Evolutionary conservation across 2,888 invertebrate genomes (phyloP).

Genomic region (Zaprionus bogoriensis): DNA sequence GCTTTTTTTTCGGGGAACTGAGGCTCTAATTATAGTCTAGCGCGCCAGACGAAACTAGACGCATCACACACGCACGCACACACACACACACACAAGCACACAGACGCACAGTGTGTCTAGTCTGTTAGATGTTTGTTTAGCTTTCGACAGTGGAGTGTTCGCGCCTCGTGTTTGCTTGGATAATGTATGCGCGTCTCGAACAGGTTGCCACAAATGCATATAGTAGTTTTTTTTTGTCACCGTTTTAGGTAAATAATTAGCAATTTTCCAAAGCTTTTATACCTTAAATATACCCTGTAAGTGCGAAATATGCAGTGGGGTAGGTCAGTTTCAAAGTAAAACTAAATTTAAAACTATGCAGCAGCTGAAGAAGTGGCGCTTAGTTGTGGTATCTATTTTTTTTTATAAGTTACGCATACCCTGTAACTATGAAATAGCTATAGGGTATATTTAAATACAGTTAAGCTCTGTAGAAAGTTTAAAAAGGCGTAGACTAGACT

Average conservation of each 20-base stretch:
- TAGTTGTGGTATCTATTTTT: too few species aligned
- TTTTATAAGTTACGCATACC: not conserved
- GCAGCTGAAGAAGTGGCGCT: too few species aligned
- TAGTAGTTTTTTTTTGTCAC: conserved; percentile 1
- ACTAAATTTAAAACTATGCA: too few species aligned
- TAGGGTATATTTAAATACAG: not conserved
- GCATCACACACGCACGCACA: not conserved
- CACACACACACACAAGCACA: not conserved
- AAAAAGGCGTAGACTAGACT: not conserved
- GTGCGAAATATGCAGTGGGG: not conserved
- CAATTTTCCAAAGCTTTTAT: conserved; percentile 10
- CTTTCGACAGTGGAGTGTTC: conserved; percentile 21
- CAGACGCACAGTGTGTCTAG: conserved; percentile 1
- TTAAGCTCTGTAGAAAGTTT: not conserved
- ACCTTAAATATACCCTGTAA: not conserved
- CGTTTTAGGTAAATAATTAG: conserved; percentile 13
- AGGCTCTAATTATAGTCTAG: conserved; percentile 43
- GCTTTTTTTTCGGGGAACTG: conserved; percentile 5
- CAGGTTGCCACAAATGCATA: conserved; percentile 16
- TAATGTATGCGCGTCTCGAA: conserved; percentile 23
- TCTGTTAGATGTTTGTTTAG: conserved; percentile 37
- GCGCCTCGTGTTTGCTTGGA: conserved; percentile 28
- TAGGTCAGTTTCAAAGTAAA: not conserved
- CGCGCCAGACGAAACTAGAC: conserved; percentile 24
- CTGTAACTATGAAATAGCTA: not conserved